Conservation (phyloP, 1,140 invertebrate species). For the Lordiphosa collinella region DNA sequence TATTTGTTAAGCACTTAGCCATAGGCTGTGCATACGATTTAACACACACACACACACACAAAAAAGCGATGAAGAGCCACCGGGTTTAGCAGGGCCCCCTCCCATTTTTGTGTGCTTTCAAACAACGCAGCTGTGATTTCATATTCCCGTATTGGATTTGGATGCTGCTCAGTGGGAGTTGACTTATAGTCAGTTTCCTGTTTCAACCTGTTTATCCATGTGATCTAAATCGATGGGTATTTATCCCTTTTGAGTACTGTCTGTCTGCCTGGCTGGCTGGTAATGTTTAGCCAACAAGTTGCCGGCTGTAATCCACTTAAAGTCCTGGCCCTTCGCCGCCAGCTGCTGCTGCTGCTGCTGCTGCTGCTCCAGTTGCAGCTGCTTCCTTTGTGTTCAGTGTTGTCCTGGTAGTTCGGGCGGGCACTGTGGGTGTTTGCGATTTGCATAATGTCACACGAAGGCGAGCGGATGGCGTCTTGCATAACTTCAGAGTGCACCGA, state of each 20-base stretch:
- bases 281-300: conserved; percentile 48
- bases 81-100: too few relatives aligned
- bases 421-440: conserved; percentile 15
- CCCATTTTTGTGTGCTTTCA: too few relatives aligned
- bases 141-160: too few relatives aligned
- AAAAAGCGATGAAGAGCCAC: too few relatives aligned
- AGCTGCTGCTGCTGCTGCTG: conserved; percentile 3
- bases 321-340: conserved; percentile 20
- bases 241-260: conserved; percentile 6
- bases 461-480: background rate
- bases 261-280: conserved; percentile 5
- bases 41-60: too few relatives aligned
- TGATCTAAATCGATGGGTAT: conserved; percentile 4
- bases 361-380: conserved; percentile 6
- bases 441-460: conserved; percentile 44
- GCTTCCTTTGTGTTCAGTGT: conserved; percentile 29
- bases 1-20: too few relatives aligned
- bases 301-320: conserved; percentile 50
- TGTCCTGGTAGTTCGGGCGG: conserved; percentile 2
- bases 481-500: conserved; percentile 11
- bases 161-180: too few relatives aligned
- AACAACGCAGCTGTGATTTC: too few relatives aligned
- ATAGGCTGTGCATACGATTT: too few relatives aligned
- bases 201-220: too few relatives aligned
- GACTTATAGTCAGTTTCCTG: too few relatives aligned